Evolutionary conservation across 2,888 invertebrate genomes (phyloP).

Genomic region (Cantharis nigra): DNA sequence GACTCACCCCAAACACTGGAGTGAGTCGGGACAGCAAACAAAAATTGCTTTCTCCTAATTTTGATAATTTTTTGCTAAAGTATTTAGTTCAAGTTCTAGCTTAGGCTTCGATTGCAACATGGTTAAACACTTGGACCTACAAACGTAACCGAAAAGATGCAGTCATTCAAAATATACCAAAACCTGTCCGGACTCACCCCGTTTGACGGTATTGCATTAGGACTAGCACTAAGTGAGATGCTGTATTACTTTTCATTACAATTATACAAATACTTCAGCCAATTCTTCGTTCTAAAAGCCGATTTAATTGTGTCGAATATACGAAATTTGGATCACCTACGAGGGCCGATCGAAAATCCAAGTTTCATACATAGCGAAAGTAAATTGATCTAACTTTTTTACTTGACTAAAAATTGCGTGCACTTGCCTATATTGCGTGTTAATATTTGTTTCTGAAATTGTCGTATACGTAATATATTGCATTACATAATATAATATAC

Average conservation of each 20-base stretch:
- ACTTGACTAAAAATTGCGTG: neutral
- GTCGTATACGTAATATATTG: neutral
- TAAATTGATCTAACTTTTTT: neutral
- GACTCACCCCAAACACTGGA: no score
- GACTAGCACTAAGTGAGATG: neutral
- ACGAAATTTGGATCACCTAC: neutral
- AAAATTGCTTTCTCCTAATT: no score
- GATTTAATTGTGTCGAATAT: neutral
- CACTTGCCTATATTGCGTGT: neutral
- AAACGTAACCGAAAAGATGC: no score
- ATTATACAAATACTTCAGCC: neutral
- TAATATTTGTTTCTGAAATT: neutral
- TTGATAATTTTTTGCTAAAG: no score
- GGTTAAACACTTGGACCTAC: no score
- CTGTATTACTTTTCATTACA: neutral
- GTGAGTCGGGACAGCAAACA: no score
- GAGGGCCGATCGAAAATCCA: neutral
- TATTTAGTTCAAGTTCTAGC: no score
- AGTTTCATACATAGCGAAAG: neutral
- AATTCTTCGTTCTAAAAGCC: neutral
- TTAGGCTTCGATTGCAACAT: no score
- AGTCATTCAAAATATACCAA: no score
- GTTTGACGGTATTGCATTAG: neutral
- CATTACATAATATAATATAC: neutral
- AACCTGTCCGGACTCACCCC: no score